Conservation (phyloP, 2,888 invertebrate species). For the Euplexia lucipara region DNA sequence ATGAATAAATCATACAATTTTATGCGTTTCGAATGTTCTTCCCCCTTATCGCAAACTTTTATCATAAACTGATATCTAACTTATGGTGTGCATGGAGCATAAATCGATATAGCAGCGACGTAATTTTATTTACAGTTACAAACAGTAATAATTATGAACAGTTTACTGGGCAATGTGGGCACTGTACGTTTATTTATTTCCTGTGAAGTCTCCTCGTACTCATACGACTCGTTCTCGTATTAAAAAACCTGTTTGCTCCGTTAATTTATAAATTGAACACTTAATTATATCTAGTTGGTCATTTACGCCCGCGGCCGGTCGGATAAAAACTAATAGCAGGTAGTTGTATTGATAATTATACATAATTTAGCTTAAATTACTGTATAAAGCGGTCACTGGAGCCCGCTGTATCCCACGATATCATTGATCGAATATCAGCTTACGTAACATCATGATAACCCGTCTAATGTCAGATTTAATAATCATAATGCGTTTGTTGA, state of each 20-base stretch:
- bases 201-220: constrained; percentile 40
- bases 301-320: constrained; percentile 71
- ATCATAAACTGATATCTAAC: constrained; percentile 56
- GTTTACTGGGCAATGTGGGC: constrained; percentile 43
- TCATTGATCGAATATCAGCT: constrained; percentile 51
- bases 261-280: constrained; percentile 81
- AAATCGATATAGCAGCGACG: constrained; percentile 41
- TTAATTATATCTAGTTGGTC: constrained; percentile 75
- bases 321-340: constrained; percentile 74
- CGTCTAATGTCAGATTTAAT: constrained; percentile 58
- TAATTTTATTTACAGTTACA: constrained; percentile 54
- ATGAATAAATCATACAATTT: constrained; percentile 56
- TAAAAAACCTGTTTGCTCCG: constrained; percentile 68
- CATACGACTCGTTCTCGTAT: constrained; percentile 58
- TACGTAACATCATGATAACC: constrained; percentile 53
- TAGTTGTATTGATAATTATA: constrained; percentile 75
- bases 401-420: constrained; percentile 51
- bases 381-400: constrained; percentile 63
- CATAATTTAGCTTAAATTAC: constrained; percentile 74
- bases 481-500: constrained; percentile 57
- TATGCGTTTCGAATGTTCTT: constrained; percentile 49
- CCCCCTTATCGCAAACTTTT: constrained; percentile 45
- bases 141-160: constrained; percentile 50
- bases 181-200: constrained; percentile 56
- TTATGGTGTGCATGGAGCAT: constrained; percentile 43